Percentiles rank a stretch among this genome's conserved stretches.
Conservation (phyloP, 1,140 invertebrate genomes). For the Drepana arcuata region DNA sequence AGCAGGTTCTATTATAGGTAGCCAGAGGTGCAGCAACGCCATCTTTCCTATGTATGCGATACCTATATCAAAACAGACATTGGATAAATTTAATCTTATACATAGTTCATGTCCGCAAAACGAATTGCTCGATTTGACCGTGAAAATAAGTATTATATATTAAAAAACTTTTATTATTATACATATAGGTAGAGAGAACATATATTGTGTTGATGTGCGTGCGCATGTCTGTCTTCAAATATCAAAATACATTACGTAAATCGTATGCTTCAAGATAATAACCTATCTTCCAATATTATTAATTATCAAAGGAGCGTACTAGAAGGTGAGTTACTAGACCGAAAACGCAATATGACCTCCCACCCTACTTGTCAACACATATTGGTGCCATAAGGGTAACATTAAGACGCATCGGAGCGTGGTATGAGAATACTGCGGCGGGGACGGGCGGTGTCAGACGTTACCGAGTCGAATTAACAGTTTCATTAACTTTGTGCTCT, state of each 20-base stretch:
- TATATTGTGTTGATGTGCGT: background rate
- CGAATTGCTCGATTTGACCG: too few species aligned
- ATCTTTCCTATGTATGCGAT: too few species aligned
- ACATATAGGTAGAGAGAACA: too few species aligned
- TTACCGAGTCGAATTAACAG: slow-evolving; percentile 12
- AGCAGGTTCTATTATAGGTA: too few species aligned
- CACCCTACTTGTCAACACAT: slow-evolving; percentile 6
- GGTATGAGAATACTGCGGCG: slow-evolving; percentile 6
- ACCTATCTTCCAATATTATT: background rate
- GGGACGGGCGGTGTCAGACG: slow-evolving; percentile 4
- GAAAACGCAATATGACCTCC: too few species aligned
- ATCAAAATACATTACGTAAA: background rate
- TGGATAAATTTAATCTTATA: too few species aligned
- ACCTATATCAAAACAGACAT: too few species aligned
- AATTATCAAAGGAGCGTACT: background rate
- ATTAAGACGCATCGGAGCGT: slow-evolving; percentile 5
- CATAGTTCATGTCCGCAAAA: too few species aligned
- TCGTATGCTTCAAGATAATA: background rate
- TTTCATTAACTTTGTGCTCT: slow-evolving; percentile 14
- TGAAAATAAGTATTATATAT: too few species aligned
- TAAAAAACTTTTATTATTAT: too few species aligned
- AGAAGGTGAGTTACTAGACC: too few species aligned
- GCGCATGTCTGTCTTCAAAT: background rate
- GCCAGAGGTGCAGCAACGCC: too few species aligned
- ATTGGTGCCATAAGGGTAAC: slow-evolving; percentile 4